Evolutionary conservation across 1,140 invertebrate genomes (phyloP), one percentile per base, ranked within the genome.

Genomic region (Conus betulinus): DNA sequence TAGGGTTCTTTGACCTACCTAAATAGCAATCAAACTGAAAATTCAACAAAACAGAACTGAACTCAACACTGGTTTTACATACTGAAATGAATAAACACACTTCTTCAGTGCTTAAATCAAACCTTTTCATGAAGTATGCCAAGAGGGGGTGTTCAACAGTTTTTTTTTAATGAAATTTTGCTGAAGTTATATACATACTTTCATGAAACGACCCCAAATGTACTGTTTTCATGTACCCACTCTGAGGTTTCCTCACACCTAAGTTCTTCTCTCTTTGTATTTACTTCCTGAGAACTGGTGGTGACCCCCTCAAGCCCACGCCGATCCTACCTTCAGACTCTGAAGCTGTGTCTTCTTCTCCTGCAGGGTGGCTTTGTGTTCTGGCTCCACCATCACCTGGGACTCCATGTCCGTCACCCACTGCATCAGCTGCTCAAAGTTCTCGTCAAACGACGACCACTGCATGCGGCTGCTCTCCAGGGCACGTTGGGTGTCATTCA

Each of bases 271-370:
- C 20, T 67, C 11, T 23, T 67, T 67, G 13, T 15, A 1, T 23
- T 15, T 15, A 15, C 60, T 15, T 67, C 60, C 11, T 67, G 20
- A 67, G 11, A 67, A 23, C 20, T 67, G 13, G 20, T 3, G 3
- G 60, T 67, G 13, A 67, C 60, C 20, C 20, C 60, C 20, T 13
- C 60, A 67, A 39, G 13, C 17, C 23, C 39, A 39, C 39, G 39
- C 39, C 39, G 39, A 39, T 13, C 85, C 84, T 90, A 99, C 97
- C 95, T 98, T 98, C 93, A 98, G 98, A 93, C 98, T 98, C 94
- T 99, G 98, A 25, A 99, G 94, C 93, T 98, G 98, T 0, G 98
- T 98, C 90, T 97, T 97, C 95, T 99, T 99, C 94, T 99, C 98
- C 95, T 98, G 98, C 23, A 99, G 94, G 1, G 98, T 98, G 0